Conservation (phyloP, 2,113 vertebrate species). For the Solea senegalensis region DNA sequence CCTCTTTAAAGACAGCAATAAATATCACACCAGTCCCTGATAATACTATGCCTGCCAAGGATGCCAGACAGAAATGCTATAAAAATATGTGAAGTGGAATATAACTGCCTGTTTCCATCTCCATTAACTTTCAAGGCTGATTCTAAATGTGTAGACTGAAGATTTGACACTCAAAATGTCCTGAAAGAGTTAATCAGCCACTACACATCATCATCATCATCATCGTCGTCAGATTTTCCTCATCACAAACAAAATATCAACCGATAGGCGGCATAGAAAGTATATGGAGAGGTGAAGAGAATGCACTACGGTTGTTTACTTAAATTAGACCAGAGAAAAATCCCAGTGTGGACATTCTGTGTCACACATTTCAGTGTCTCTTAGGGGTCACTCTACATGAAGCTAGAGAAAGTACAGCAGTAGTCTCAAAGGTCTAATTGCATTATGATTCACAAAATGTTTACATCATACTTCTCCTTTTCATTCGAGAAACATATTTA, state of each 20-base stretch:
- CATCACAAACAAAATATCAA: background rate
- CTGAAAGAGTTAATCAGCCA: background rate
- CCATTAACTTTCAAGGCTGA: conserved; percentile 29
- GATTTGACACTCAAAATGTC: conserved; percentile 2
- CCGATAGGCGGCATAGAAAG: background rate
- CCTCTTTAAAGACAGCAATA: conserved; percentile 57
- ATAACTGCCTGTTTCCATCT: conserved; percentile 28
- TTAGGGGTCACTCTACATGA: background rate
- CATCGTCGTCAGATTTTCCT: no score
- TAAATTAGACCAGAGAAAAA: background rate
- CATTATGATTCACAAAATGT: no score
- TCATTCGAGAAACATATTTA: no score
- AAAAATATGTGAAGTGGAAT: conserved; percentile 29
- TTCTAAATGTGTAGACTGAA: conserved; percentile 6
- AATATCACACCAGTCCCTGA: conserved; percentile 35
- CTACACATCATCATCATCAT: background rate
- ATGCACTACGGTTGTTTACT: no score
- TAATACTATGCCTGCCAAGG: conserved; percentile 32
- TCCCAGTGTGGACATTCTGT: background rate
- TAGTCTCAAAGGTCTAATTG: conserved; percentile 23
- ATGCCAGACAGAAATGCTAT: conserved; percentile 34
- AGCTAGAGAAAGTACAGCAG: conserved; percentile 29
- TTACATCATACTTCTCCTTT: no score
- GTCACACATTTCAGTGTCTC: no score
- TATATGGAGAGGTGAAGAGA: no score